These are phyloP conservation scores for Hetaerina americana DNA, from an alignment of 1,140 invertebrate genomes.

Conservation along the genomic window DNA sequence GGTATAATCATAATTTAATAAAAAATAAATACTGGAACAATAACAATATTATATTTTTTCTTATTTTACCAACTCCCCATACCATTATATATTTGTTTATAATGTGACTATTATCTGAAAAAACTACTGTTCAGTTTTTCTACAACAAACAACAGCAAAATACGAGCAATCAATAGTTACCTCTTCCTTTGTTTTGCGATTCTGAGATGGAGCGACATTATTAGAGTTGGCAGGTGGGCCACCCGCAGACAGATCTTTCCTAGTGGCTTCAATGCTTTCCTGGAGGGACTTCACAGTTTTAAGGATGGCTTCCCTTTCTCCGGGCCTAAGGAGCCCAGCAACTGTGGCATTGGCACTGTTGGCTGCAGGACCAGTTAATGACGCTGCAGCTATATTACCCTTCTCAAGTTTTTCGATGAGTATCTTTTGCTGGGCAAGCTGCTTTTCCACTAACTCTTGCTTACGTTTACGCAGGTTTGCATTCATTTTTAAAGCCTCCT, in stretches of 20 bases:
- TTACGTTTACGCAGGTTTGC: constrained; percentile 61
- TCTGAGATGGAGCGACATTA: constrained; percentile 8
- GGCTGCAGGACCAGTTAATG: background rate
- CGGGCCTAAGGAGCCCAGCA: constrained; percentile 27
- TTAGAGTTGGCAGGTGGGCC: constrained; percentile 1
- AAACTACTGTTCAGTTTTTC: too few relatives aligned
- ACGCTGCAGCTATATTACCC: constrained; percentile 26
- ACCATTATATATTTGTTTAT: too few relatives aligned
- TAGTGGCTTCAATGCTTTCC: constrained; percentile 58
- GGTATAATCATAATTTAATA: too few relatives aligned
- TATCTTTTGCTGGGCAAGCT: constrained; percentile 60
- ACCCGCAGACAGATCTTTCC: constrained; percentile 44
- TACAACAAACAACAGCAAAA: too few relatives aligned
- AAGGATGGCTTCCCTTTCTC: constrained; percentile 53
- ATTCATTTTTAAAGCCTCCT: constrained; percentile 55
- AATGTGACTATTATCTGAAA: too few relatives aligned
- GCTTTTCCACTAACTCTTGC: constrained; percentile 62
- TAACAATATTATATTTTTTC: too few relatives aligned
- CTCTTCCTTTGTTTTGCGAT: constrained; percentile 21
- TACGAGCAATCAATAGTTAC: constrained; percentile 7
- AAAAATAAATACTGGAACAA: too few relatives aligned
- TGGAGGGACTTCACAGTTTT: constrained; percentile 61
- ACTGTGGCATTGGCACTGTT: constrained; percentile 16
- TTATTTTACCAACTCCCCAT: too few relatives aligned
- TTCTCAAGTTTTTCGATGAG: constrained; percentile 61